These are phyloP conservation scores for Hydropotes inermis DNA, from an alignment of 2,113 vertebrate genomes.

Conservation along the genomic window DNA sequence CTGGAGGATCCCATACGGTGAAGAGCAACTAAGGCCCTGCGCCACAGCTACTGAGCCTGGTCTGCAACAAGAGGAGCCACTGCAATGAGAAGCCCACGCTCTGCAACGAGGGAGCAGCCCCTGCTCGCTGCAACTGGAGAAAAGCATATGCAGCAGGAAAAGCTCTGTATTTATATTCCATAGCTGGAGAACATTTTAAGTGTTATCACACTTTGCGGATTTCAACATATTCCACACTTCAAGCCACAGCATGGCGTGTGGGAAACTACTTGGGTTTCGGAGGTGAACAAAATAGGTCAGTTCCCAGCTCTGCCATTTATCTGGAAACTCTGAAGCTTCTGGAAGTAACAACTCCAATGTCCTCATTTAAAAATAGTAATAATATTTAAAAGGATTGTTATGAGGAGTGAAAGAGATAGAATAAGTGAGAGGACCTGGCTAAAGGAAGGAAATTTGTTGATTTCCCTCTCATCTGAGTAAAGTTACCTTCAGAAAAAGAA, in stretches of 20 bases:
- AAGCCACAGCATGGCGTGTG: background rate
- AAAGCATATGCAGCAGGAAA: fast-evolving
- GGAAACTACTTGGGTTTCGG: background rate
- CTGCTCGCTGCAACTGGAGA: background rate
- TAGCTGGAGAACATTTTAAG: background rate
- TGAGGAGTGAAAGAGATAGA: background rate
- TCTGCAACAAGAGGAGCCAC: background rate
- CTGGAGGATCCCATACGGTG: background rate
- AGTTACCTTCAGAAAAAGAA: background rate
- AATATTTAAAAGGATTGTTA: background rate
- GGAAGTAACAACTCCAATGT: background rate
- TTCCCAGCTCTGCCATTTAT: background rate
- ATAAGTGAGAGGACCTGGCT: background rate
- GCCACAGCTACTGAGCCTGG: background rate
- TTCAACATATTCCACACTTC: background rate
- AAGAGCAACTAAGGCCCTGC: background rate
- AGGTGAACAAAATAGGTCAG: background rate
- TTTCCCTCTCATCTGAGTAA: background rate
- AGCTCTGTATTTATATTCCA: background rate
- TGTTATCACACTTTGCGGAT: background rate
- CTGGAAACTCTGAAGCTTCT: background rate
- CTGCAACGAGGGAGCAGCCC: background rate
- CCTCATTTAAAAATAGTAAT: background rate
- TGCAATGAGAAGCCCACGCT: background rate
- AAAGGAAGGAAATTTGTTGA: background rate